Evolutionary conservation across 2,113 vertebrate genomes (phyloP).

Genomic region (Paradisaea rubra): DNA sequence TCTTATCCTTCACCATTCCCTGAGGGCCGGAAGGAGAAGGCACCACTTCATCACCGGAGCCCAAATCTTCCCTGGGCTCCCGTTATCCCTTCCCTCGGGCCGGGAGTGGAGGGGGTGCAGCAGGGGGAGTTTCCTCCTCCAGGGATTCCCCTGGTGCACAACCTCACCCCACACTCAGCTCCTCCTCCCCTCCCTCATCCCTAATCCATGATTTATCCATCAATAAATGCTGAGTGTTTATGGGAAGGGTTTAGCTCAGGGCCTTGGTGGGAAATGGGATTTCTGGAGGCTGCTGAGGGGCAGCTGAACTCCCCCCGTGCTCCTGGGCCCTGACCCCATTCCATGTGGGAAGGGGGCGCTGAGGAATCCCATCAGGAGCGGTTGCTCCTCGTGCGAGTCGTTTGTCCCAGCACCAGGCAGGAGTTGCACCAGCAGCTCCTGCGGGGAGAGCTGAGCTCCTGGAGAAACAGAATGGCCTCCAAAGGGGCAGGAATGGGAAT

Average conservation of each 20-base stretch:
- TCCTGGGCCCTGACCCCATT: background rate
- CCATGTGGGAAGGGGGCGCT: background rate
- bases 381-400: background rate
- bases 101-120: background rate
- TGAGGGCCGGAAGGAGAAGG: background rate
- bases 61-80: background rate
- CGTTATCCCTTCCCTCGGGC: background rate
- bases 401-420: background rate
- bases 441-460: background rate
- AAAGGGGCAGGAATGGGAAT: background rate
- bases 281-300: background rate
- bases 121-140: background rate
- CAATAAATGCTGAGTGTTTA: background rate
- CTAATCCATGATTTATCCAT: background rate
- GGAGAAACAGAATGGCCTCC: rapidly evolving
- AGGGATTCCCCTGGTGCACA: background rate
- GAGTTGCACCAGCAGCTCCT: background rate
- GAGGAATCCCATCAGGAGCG: background rate
- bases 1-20: background rate
- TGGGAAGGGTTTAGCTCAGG: background rate
- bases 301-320: background rate
- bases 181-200: background rate
- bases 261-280: background rate
- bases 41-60: background rate
- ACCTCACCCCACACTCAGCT: background rate